Percentiles rank a stretch among this genome's conserved stretches.
phyloP scores from a whole-genome alignment of 2,888 invertebrate genomes.

The Xestia c-nigrum region DNA sequence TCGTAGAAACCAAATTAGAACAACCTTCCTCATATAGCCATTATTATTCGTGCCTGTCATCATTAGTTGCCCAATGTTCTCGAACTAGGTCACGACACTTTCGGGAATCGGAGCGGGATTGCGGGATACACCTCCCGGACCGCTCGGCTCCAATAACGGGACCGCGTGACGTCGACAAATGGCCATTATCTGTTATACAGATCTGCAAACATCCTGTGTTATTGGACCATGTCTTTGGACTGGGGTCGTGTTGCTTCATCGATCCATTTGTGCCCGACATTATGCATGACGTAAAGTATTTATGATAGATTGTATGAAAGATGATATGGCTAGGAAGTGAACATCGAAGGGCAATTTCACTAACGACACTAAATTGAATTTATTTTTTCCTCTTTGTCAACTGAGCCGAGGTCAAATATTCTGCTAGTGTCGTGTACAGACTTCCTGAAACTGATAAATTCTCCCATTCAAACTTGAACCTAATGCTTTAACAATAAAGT shows the following conservation, averaged over 20 bases:
- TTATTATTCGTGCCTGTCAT: slow-evolving; percentile 33
- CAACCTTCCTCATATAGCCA: neutral
- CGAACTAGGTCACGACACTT: slow-evolving; percentile 49
- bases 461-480: no score
- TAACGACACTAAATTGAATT: neutral
- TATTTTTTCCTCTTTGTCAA: neutral
- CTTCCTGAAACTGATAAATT: no score
- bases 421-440: neutral
- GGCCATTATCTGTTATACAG: slow-evolving; percentile 35
- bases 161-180: slow-evolving; percentile 49
- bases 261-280: slow-evolving; percentile 10
- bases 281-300: neutral
- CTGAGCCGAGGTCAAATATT: neutral
- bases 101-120: slow-evolving; percentile 10
- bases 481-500: no score
- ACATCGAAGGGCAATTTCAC: neutral
- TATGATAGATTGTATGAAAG: neutral
- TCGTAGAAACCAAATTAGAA: neutral
- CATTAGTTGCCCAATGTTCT: slow-evolving; percentile 41
- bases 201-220: slow-evolving; percentile 12
- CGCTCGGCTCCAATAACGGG: slow-evolving; percentile 34
- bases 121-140: slow-evolving; percentile 6
- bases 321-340: neutral
- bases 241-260: slow-evolving; percentile 17
- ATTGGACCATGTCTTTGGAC: neutral